Percentiles rank a stretch among this genome's conserved stretches.
Conservation (phyloP, 2,113 vertebrate species). For the Circaetus cinerascens region DNA sequence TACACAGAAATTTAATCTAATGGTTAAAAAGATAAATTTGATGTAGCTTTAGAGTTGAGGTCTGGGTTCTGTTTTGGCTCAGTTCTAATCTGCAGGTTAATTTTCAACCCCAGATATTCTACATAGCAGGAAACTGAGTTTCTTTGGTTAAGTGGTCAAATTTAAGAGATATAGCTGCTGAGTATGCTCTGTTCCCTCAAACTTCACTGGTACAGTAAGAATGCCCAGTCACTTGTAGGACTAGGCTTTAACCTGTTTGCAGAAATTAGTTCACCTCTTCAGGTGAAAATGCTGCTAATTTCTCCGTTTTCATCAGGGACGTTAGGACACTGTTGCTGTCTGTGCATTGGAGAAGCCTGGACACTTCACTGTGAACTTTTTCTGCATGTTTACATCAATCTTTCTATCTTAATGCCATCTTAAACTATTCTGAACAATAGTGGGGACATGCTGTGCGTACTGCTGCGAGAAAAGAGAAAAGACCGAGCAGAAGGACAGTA, state of each 20-base stretch:
- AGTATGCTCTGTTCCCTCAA: not conserved
- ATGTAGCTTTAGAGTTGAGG: not conserved
- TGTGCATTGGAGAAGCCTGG: not conserved
- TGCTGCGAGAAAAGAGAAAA: slow-evolving; percentile 27
- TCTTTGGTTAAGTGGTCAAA: not conserved
- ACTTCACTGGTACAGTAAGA: not conserved
- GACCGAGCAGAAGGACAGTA: slow-evolving; percentile 64
- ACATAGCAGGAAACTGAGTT: not conserved
- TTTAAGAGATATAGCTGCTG: not conserved
- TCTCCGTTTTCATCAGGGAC: not conserved
- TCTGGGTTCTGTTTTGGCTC: not conserved
- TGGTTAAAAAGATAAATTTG: not conserved
- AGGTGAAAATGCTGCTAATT: not conserved
- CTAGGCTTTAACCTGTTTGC: not conserved
- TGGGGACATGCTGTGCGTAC: slow-evolving; percentile 42
- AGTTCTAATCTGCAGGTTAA: not conserved
- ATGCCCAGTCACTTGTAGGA: not conserved
- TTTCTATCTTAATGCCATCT: slow-evolving; percentile 55
- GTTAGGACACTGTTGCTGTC: not conserved
- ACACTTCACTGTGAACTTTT: slow-evolving; percentile 36
- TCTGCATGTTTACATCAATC: slow-evolving; percentile 40
- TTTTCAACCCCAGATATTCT: not conserved
- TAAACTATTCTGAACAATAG: slow-evolving; percentile 47
- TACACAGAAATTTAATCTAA: not conserved
- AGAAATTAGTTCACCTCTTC: not conserved